Conservation (phyloP, 2,888 invertebrate genomes). For the Lissonota sp. region DNA sequence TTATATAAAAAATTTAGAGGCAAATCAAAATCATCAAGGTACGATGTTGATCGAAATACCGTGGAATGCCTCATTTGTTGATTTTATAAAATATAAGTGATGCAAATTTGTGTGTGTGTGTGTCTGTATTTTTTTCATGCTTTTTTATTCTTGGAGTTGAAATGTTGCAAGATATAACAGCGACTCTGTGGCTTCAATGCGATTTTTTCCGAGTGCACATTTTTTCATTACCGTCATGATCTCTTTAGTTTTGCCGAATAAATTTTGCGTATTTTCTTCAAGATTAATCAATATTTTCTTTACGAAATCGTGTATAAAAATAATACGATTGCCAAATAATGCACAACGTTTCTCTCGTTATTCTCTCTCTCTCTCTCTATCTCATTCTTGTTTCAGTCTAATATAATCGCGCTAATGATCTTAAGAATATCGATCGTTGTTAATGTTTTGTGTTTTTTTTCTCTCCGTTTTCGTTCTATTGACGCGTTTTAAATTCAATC, state of each 20-base stretch:
- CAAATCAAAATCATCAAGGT: too few relatives aligned
- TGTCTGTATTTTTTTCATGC: constrained; percentile 2
- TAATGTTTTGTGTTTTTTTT: constrained; percentile 21
- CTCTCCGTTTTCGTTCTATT: constrained; percentile 28
- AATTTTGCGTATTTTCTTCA: constrained; percentile 12
- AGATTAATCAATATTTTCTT: constrained; percentile 38
- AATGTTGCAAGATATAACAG: constrained; percentile 42
- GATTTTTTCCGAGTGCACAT: neutral
- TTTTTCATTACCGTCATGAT: constrained; percentile 5
- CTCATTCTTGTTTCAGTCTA: constrained; percentile 12
- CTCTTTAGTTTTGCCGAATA: constrained; percentile 2
- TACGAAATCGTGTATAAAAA: constrained; percentile 47
- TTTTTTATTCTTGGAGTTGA: neutral
- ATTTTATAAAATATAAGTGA: constrained; percentile 23
- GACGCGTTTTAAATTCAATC: neutral
- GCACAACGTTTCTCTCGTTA: constrained; percentile 58
- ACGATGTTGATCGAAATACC: too few relatives aligned
- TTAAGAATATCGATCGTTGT: constrained; percentile 36
- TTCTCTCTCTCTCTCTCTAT: constrained; percentile 5
- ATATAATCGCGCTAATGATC: constrained; percentile 22
- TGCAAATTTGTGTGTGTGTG: neutral
- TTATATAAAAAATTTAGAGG: too few relatives aligned
- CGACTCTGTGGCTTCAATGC: constrained; percentile 22
- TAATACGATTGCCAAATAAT: constrained; percentile 62
- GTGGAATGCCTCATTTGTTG: too few relatives aligned